phyloP scores from a whole-genome alignment of 1,140 invertebrate genomes.

The Dryas iulia region DNA sequence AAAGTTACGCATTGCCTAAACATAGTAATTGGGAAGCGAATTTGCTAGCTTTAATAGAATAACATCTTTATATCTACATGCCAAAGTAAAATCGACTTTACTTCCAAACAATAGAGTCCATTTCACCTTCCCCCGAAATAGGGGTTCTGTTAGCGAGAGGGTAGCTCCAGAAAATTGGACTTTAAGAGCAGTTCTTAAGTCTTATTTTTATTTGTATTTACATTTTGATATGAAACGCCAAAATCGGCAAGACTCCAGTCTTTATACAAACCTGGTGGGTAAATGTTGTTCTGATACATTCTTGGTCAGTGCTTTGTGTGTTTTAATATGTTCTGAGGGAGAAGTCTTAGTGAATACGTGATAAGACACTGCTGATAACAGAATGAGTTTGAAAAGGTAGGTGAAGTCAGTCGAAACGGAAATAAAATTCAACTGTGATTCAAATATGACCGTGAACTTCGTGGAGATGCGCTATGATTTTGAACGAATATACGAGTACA shows the following conservation, averaged over 20 bases:
- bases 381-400: background rate
- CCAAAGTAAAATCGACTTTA: background rate
- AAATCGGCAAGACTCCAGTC: constrained; percentile 44
- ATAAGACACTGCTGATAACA: background rate
- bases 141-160: constrained; percentile 19
- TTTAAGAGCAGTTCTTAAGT: background rate
- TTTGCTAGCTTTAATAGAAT: background rate
- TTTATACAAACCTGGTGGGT: constrained; percentile 46
- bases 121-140: background rate
- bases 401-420: background rate
- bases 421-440: background rate
- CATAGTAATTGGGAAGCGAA: constrained; percentile 7
- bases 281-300: background rate
- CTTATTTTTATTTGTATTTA: constrained; percentile 2
- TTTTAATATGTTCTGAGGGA: background rate
- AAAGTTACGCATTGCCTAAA: background rate
- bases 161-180: constrained; percentile 2
- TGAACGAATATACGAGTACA: no score
- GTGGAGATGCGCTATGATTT: background rate
- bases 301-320: background rate
- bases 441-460: background rate
- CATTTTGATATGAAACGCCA: constrained; percentile 22
- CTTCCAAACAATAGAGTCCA: background rate
- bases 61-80: background rate
- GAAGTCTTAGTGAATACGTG: background rate